Percentiles rank a stretch among this genome's conserved stretches.
These are phyloP conservation scores for Platichthys flesus DNA, from an alignment of 2,113 vertebrate genomes.

Conservation along the genomic window DNA sequence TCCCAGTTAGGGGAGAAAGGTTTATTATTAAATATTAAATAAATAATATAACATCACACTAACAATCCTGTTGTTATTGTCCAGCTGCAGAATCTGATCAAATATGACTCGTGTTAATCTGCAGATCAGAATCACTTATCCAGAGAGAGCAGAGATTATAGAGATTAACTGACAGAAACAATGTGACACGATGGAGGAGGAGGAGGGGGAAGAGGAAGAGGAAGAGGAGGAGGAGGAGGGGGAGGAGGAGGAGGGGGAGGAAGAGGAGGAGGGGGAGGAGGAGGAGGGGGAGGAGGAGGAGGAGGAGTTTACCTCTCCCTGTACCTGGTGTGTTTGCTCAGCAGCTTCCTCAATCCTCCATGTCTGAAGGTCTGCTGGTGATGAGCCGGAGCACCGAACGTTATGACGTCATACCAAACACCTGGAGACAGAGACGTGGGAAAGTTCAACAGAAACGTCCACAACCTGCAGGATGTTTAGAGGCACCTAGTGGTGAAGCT, in stretches of 20 bases:
- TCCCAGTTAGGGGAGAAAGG: too few species aligned
- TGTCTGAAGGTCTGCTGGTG: conserved; percentile 71
- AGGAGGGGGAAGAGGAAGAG: neutral
- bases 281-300: neutral
- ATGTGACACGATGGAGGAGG: neutral
- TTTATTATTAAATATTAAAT: too few species aligned
- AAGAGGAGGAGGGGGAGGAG: neutral
- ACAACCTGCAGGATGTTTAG: too few species aligned
- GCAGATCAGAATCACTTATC: too few species aligned
- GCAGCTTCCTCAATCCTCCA: conserved; percentile 63
- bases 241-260: neutral
- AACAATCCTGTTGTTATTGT: too few species aligned
- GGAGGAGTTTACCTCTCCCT: conserved; percentile 5
- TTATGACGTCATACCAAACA: conserved; percentile 72
- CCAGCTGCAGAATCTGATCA: too few species aligned
- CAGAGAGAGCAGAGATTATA: neutral
- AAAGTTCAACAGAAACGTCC: too few species aligned
- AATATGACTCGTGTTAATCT: too few species aligned
- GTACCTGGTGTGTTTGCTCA: conserved; percentile 31
- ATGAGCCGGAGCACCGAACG: conserved; percentile 62
- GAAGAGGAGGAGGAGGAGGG: too few species aligned
- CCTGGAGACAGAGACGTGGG: conserved; percentile 39
- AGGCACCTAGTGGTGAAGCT: too few species aligned
- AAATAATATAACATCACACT: too few species aligned
- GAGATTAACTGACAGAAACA: neutral